Evolutionary conservation across 1,140 invertebrate genomes (phyloP).

Genomic region (Lithobius niger): DNA sequence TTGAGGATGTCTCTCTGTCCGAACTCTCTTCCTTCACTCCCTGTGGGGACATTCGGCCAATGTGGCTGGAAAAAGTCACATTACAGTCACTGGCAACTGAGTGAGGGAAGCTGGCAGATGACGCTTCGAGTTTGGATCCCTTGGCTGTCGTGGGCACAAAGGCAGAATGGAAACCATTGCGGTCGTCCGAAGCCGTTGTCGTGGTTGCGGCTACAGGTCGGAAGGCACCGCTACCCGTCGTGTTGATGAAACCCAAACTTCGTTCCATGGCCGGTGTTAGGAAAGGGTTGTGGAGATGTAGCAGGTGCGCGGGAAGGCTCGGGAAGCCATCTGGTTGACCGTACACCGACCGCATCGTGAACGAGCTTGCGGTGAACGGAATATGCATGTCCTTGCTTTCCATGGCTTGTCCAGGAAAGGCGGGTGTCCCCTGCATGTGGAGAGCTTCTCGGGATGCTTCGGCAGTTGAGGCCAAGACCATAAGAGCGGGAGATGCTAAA

Average conservation of each 20-base stretch:
- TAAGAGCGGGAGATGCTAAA: slow-evolving; percentile 58
- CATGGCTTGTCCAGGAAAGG: slow-evolving; percentile 8
- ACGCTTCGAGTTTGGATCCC: slow-evolving; percentile 17
- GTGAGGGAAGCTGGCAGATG: neutral
- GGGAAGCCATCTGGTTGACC: slow-evolving; percentile 39
- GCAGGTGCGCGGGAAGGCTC: slow-evolving; percentile 38
- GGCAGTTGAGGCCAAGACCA: slow-evolving; percentile 60
- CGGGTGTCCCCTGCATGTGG: slow-evolving; percentile 54
- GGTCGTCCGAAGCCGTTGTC: slow-evolving; percentile 22
- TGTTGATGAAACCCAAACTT: slow-evolving; percentile 17
- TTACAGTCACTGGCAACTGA: neutral
- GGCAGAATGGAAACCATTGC: slow-evolving; percentile 39
- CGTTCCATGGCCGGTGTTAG: slow-evolving; percentile 26
- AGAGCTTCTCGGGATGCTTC: slow-evolving; percentile 52
- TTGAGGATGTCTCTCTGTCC: slow-evolving; percentile 2
- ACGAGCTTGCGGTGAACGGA: slow-evolving; percentile 37
- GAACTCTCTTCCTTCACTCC: slow-evolving; percentile 6
- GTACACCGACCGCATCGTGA: slow-evolving; percentile 31
- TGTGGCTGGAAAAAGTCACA: neutral
- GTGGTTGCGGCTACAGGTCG: slow-evolving; percentile 23
- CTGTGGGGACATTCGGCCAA: neutral
- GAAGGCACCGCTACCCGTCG: slow-evolving; percentile 33
- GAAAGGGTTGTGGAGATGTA: slow-evolving; percentile 41
- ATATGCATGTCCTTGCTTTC: slow-evolving; percentile 39
- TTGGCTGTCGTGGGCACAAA: slow-evolving; percentile 31